Percentiles rank a stretch among this genome's conserved stretches.
phyloP scores from a whole-genome alignment of 2,888 invertebrate species.

The Mimas tiliae region DNA sequence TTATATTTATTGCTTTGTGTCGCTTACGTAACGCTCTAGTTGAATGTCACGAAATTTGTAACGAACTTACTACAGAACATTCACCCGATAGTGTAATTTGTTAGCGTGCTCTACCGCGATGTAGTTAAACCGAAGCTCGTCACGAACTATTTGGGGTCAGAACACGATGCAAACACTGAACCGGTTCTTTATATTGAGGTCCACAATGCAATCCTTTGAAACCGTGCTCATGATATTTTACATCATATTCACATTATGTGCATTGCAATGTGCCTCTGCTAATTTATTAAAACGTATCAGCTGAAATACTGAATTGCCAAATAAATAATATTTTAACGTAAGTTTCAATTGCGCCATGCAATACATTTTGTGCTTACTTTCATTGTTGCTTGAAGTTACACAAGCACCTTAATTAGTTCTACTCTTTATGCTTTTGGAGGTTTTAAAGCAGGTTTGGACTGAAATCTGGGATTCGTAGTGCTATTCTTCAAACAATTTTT shows the following conservation, averaged over 20 bases:
- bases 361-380: constrained; percentile 10
- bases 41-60: constrained; percentile 66
- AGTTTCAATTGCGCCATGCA: constrained; percentile 6
- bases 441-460: no score
- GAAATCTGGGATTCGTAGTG: no score
- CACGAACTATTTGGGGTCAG: constrained; percentile 70
- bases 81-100: constrained; percentile 64
- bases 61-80: constrained; percentile 58
- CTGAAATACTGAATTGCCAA: constrained; percentile 14
- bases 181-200: constrained; percentile 56
- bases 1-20: constrained; percentile 52
- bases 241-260: constrained; percentile 3
- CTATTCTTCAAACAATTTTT: no score
- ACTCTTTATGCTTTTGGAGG: background rate
- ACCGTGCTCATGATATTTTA: constrained; percentile 10
- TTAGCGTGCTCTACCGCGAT: constrained; percentile 60
- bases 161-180: constrained; percentile 62
- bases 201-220: constrained; percentile 29
- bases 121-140: constrained; percentile 59
- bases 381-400: constrained; percentile 2
- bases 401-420: constrained; percentile 31
- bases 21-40: constrained; percentile 57
- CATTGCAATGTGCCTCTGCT: constrained; percentile 11
- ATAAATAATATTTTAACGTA: constrained; percentile 10
- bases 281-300: constrained; percentile 28